A percentile compares a stretch with the other conserved stretches of the same genome.
Evolutionary conservation across 2,797 vertebrate species (phyloP).

Genomic region (Gymnothorax javanicus): DNA sequence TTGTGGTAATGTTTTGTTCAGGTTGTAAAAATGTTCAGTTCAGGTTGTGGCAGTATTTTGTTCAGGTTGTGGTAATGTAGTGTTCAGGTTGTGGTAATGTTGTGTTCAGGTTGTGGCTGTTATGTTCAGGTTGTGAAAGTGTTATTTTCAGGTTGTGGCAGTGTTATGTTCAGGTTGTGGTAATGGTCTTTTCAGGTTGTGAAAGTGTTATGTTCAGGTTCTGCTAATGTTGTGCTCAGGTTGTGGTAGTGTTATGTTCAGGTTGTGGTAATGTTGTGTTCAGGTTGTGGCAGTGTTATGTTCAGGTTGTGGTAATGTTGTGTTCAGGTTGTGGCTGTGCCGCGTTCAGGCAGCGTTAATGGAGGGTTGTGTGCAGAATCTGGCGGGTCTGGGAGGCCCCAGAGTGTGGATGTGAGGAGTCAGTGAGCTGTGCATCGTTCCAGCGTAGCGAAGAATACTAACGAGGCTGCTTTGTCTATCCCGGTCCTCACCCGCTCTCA

Average conservation of each 20-base stretch:
- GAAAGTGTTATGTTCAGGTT: neutral
- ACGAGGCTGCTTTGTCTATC: conserved; percentile 32
- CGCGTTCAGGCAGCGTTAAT: neutral
- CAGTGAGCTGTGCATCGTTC: conserved; percentile 25
- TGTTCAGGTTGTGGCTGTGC: neutral
- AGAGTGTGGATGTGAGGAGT: conserved; percentile 15
- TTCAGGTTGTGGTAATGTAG: neutral
- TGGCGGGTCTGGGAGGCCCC: neutral
- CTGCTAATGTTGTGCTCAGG: neutral
- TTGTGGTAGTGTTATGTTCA: neutral
- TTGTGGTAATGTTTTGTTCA: neutral
- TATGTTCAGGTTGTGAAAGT: neutral
- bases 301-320: neutral
- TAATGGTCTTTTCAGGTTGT: neutral
- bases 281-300: neutral
- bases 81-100: neutral
- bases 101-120: neutral
- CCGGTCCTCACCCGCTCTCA: conserved; percentile 34
- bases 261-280: neutral
- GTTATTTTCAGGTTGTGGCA: neutral
- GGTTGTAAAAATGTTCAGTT: neutral
- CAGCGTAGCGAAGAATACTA: conserved; percentile 30
- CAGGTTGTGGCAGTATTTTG: neutral
- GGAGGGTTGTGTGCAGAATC: neutral
- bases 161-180: neutral